Percentiles rank a stretch among this genome's conserved stretches.
These are phyloP conservation scores for Gila orcuttii DNA, from an alignment of 2,113 vertebrate species.

Conservation along the genomic window DNA sequence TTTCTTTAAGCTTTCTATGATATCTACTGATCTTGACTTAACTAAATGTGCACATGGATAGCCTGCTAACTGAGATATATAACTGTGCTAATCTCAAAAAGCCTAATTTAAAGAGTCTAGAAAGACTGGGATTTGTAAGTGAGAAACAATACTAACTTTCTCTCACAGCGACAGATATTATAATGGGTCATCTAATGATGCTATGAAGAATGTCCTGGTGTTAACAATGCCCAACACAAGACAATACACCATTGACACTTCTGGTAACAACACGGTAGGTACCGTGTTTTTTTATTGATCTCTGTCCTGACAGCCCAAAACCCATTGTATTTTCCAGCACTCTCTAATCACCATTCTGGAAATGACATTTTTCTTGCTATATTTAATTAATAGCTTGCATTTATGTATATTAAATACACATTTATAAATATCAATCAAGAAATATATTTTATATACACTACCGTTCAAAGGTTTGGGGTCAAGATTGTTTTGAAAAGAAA, in stretches of 20 bases:
- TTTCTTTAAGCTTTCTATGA: neutral
- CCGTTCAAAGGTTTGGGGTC: neutral
- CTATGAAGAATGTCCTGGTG: slow-evolving; percentile 90
- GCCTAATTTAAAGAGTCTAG: neutral
- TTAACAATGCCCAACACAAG: slow-evolving; percentile 81
- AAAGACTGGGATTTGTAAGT: neutral
- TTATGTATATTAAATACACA: neutral
- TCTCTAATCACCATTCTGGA: neutral
- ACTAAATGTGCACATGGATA: neutral
- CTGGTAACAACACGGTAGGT: slow-evolving; percentile 63
- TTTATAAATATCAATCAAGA: neutral
- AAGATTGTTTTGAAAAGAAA: no score
- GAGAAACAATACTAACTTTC: slow-evolving; percentile 22
- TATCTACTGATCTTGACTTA: neutral
- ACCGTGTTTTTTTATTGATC: neutral
- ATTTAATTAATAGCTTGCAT: neutral
- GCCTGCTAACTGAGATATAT: neutral
- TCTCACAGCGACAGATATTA: slow-evolving; percentile 82
- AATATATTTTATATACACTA: neutral
- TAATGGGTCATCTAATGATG: slow-evolving; percentile 64
- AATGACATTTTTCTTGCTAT: neutral
- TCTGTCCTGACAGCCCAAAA: neutral
- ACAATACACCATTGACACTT: slow-evolving; percentile 64
- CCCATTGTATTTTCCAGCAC: no score
- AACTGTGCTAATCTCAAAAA: neutral